Evolutionary conservation across 2,888 invertebrate genomes (phyloP).

Genomic region (Fissipunctia ypsillon): DNA sequence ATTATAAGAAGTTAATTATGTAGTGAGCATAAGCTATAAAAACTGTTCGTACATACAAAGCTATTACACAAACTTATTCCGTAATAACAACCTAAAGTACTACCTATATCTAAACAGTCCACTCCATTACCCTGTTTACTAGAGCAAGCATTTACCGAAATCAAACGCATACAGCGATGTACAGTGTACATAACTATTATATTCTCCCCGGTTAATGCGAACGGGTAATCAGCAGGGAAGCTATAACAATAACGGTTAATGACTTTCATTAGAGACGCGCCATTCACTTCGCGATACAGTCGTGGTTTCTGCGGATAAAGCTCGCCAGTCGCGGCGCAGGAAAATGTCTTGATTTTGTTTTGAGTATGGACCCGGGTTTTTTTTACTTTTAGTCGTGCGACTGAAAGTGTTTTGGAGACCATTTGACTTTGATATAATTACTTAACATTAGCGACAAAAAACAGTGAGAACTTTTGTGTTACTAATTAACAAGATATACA

Average conservation of each 20-base stretch:
- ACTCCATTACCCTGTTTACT: constrained; percentile 10
- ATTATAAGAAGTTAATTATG: not conserved
- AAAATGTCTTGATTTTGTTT: constrained; percentile 12
- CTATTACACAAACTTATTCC: not conserved
- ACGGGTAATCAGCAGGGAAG: constrained; percentile 70
- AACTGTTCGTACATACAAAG: not conserved
- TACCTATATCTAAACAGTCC: constrained; percentile 1
- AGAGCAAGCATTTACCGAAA: constrained; percentile 45
- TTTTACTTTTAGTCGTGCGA: not conserved
- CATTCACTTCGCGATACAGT: constrained; percentile 62
- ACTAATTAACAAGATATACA: not conserved
- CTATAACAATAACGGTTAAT: constrained; percentile 76
- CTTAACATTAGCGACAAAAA: too few species aligned
- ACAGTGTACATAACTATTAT: constrained; percentile 55
- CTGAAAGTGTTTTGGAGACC: not conserved
- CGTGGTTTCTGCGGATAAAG: constrained; percentile 51
- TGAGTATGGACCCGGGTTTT: not conserved
- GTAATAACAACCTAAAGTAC: not conserved
- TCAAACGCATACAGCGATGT: constrained; percentile 52
- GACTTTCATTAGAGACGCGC: constrained; percentile 72
- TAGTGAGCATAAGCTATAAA: not conserved
- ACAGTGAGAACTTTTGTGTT: not conserved
- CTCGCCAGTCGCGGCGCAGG: constrained; percentile 24
- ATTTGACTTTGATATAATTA: not conserved
- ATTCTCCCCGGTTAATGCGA: constrained; percentile 65